Evolutionary conservation across 2,888 invertebrate species (phyloP).

Genomic region (Agrochola circellaris): DNA sequence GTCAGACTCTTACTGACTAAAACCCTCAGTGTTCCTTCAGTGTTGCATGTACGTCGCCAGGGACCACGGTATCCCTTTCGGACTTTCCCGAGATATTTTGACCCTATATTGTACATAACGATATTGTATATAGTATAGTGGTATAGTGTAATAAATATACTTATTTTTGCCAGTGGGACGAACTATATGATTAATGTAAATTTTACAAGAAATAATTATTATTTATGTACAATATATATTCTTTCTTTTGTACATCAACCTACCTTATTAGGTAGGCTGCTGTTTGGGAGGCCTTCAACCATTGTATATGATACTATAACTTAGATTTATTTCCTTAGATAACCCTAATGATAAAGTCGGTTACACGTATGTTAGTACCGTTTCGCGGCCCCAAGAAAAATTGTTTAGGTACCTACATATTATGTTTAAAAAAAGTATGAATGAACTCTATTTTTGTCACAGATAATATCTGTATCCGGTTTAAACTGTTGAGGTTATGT

Average conservation of each 20-base stretch:
- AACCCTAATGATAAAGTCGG: conserved; percentile 30
- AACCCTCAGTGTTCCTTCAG: too few relatives aligned
- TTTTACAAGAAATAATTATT: background rate
- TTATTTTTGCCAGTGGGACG: background rate
- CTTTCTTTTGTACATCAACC: too few relatives aligned
- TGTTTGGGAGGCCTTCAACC: background rate
- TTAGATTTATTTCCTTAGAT: conserved; percentile 8
- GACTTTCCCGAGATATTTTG: too few relatives aligned
- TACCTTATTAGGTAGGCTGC: background rate
- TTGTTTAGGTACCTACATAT: conserved; percentile 1
- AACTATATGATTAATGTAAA: background rate
- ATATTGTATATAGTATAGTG: too few relatives aligned
- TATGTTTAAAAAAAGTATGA: conserved; percentile 27
- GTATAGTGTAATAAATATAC: too few relatives aligned
- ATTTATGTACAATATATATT: background rate
- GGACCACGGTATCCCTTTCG: too few relatives aligned
- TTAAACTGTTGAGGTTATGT: background rate
- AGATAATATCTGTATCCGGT: conserved; percentile 41
- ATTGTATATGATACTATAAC: background rate
- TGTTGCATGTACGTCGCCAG: too few relatives aligned
- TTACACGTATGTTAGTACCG: conserved; percentile 12
- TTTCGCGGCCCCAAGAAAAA: conserved; percentile 6
- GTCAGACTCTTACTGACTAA: too few relatives aligned
- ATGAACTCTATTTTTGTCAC: conserved; percentile 42
- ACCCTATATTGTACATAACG: too few relatives aligned